phyloP scores from a whole-genome alignment of 2,113 vertebrate genomes.

The Sceloporus tristichus region DNA sequence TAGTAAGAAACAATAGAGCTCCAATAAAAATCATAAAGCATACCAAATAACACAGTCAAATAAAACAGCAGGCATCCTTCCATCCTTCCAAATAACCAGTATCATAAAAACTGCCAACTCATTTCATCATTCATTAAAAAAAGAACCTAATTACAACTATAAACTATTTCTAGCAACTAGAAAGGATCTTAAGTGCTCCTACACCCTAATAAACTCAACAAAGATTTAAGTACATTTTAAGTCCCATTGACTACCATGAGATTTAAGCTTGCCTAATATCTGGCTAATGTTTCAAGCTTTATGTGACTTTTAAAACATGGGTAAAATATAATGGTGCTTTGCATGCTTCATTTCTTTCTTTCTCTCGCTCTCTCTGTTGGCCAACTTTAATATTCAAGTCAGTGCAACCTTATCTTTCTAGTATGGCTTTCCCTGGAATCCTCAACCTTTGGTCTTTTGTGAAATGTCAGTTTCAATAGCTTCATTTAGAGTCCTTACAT shows the following conservation, averaged over 20 bases:
- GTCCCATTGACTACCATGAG: not conserved
- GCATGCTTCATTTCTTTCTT: conserved; percentile 26
- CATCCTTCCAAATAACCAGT: not conserved
- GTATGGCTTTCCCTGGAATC: conserved; percentile 8
- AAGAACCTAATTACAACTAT: not conserved
- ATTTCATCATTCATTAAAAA: not conserved
- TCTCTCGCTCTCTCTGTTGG: not conserved
- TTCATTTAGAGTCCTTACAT: conserved; percentile 1
- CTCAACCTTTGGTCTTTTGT: conserved; percentile 26
- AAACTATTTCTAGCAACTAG: not conserved
- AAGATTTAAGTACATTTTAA: not conserved
- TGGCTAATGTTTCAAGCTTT: conserved; percentile 36
- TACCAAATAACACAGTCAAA: not conserved
- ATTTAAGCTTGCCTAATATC: conserved; percentile 29
- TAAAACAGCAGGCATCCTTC: not conserved
- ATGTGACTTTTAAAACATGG: conserved; percentile 30
- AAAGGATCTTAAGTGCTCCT: not conserved
- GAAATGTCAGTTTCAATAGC: conserved; percentile 14
- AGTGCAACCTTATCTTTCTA: conserved; percentile 14
- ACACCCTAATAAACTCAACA: not conserved
- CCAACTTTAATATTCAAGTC: conserved; percentile 27
- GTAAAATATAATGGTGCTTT: conserved; percentile 21
- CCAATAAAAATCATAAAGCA: not conserved
- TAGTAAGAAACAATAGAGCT: not conserved
- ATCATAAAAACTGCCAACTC: not conserved